Percentiles rank a stretch among this genome's conserved stretches.
Conservation (phyloP, 1,140 invertebrate species). For the Brachionus paranguensis region DNA sequence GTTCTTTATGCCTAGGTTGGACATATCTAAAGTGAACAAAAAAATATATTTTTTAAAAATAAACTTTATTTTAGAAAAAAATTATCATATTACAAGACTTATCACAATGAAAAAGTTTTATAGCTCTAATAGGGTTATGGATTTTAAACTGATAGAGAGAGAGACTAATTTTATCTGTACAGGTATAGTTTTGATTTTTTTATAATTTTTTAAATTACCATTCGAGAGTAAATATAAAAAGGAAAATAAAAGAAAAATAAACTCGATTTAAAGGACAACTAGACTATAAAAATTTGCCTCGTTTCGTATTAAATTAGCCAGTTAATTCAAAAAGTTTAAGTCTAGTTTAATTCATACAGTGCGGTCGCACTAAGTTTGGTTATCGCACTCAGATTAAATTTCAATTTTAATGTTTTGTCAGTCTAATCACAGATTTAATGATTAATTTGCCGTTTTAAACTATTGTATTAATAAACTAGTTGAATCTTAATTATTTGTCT, state of each 20-base stretch:
- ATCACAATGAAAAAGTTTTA: neutral
- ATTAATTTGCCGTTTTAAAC: neutral
- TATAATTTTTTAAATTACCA: neutral
- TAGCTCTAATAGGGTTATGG: conserved; percentile 19
- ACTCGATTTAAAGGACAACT: conserved; percentile 28
- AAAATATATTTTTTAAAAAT: neutral
- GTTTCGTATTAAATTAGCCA: conserved; percentile 30
- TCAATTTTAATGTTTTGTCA: neutral
- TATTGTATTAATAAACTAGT: neutral
- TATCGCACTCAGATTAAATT: conserved; percentile 6
- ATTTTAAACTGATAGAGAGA: neutral
- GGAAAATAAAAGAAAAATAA: neutral
- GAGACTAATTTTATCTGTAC: neutral
- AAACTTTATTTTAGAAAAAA: neutral
- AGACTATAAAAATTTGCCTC: conserved; percentile 12
- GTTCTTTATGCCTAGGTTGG: neutral
- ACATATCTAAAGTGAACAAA: neutral
- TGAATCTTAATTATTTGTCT: neutral
- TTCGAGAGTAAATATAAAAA: conserved; percentile 26
- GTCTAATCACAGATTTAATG: neutral
- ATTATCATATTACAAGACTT: conserved; percentile 8
- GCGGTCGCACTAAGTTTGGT: neutral
- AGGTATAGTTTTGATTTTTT: neutral
- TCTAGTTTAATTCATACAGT: conserved; percentile 26
- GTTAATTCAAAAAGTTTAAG: conserved; percentile 9